Conservation (phyloP, 2,797 vertebrate genomes). For the Brachyrhaphis roseni region DNA sequence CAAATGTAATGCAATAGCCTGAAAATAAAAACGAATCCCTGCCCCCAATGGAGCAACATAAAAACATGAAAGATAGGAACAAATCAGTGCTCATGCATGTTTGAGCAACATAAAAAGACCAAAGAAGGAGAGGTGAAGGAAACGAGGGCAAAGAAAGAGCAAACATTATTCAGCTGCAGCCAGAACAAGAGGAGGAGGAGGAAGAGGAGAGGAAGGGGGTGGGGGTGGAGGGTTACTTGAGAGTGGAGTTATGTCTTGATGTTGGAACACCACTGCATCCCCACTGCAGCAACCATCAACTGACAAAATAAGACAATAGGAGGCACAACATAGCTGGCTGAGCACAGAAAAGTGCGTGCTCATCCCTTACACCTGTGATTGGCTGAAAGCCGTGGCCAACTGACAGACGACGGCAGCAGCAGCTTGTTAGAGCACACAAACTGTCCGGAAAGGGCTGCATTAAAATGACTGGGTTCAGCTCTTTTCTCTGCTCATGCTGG, state of each 20-base stretch:
- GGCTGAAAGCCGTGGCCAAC: slow-evolving; percentile 18
- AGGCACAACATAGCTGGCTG: slow-evolving; percentile 1
- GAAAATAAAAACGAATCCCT: slow-evolving; percentile 28
- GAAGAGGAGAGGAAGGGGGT: not conserved
- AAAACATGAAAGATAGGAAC: slow-evolving; percentile 11
- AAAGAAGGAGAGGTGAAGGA: slow-evolving; percentile 29
- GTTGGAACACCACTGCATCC: slow-evolving; percentile 52
- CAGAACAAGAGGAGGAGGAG: not conserved
- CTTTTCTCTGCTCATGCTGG: slow-evolving; percentile 13
- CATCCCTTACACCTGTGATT: slow-evolving; percentile 34
- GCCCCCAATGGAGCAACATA: slow-evolving; percentile 2
- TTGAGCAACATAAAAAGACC: slow-evolving; percentile 21
- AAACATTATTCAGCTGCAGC: slow-evolving; percentile 53
- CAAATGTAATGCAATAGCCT: slow-evolving; percentile 22
- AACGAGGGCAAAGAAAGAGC: slow-evolving; percentile 42
- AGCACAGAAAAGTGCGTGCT: slow-evolving; percentile 13
- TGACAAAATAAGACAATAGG: slow-evolving; percentile 38
- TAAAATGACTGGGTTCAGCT: slow-evolving; percentile 35
- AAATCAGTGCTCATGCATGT: slow-evolving; percentile 8
- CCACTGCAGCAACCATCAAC: slow-evolving; percentile 59
- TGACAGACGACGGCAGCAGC: slow-evolving; percentile 14
- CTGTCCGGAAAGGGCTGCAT: slow-evolving; percentile 19
- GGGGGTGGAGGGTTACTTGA: slow-evolving; percentile 9
- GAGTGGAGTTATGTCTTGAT: slow-evolving; percentile 43
- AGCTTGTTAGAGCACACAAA: not conserved